Conservation (phyloP, 1,140 invertebrate species). For the Mycetomoellerius zeteki region DNA sequence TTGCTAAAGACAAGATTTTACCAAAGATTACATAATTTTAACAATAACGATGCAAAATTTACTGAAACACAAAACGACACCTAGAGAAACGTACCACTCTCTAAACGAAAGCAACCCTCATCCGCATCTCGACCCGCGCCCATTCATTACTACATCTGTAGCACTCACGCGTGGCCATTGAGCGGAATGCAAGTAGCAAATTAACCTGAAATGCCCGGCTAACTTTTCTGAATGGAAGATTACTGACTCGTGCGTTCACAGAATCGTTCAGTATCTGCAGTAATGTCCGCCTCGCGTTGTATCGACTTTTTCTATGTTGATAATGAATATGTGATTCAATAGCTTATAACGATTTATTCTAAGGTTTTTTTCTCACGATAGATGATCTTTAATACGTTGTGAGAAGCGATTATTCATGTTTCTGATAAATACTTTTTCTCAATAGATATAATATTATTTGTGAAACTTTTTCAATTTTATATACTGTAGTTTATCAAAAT, state of each 20-base stretch:
- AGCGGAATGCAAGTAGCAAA: conserved; percentile 77
- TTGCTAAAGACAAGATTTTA: not conserved
- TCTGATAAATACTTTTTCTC: not conserved
- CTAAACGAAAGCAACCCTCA: conserved; percentile 48
- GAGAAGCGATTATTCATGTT: not conserved
- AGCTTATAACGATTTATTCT: not conserved
- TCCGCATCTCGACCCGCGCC: conserved; percentile 53
- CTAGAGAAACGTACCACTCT: not conserved
- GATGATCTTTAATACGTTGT: not conserved
- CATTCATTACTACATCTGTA: conserved; percentile 77
- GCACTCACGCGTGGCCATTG: conserved; percentile 77
- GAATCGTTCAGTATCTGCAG: conserved; percentile 46
- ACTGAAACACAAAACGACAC: not conserved
- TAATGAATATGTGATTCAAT: conserved; percentile 32
- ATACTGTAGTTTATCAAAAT: not conserved
- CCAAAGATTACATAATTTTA: not conserved
- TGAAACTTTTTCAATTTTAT: not conserved
- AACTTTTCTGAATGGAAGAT: conserved; percentile 81
- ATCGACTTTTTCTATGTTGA: conserved; percentile 32
- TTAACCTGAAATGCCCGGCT: conserved; percentile 78
- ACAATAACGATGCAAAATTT: not conserved
- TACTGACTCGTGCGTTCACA: conserved; percentile 67
- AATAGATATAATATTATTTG: not conserved
- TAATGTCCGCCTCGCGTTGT: conserved; percentile 28
- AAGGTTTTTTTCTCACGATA: conserved; percentile 15